Evolutionary conservation across 1,140 invertebrate species (phyloP), one percentile per base, ranked within the genome.

Genomic region (Lamellibrachia luymesi): DNA sequence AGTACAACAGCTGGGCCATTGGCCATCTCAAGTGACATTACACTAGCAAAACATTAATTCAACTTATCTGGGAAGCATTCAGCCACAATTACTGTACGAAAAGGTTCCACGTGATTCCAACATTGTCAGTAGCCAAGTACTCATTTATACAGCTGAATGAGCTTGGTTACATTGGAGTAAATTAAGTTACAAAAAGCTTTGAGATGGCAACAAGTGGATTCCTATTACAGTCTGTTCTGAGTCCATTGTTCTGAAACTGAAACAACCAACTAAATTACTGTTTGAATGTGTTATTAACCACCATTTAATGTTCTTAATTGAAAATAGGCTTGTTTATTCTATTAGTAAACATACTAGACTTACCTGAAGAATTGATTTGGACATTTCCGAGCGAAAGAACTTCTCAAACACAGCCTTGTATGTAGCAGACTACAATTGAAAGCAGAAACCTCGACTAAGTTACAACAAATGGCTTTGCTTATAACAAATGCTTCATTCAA

Each of bases 351-450:
- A 38, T 92, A n/a, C 27, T 10, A 22, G 10, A 93, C 94, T 92
- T 94, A 96, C 95, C 93, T 94, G 94, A 49, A 95, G 94, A 17
- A 96, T 94, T 90, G 95, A 95, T 94, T 96, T 94, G 49, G 95
- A 95, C 94, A 95, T 94, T 92, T 94, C 93, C 52, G 95, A 96
- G 91, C 94, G 95, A 92, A 96, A 95, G 80, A 95, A 94, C 91
- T 94, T 94, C 80, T 95, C 94, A 94, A 95, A 96, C 90, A 94
- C 94, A 22, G 94, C 95, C 64, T 93, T 93, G 92, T 95, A 96
- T 6, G 94, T 80, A 4, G 38, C 38, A 38, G 94, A 95, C 95
- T 96, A 94, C 52, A 95, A 95, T 1, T 10, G 10, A 50, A 51
- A 51, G 22, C 50, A 92, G 52, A 2, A 91, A 91, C 22, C 17